Conservation (phyloP, 2,113 vertebrate species). For the Lanius ludovicianus region DNA sequence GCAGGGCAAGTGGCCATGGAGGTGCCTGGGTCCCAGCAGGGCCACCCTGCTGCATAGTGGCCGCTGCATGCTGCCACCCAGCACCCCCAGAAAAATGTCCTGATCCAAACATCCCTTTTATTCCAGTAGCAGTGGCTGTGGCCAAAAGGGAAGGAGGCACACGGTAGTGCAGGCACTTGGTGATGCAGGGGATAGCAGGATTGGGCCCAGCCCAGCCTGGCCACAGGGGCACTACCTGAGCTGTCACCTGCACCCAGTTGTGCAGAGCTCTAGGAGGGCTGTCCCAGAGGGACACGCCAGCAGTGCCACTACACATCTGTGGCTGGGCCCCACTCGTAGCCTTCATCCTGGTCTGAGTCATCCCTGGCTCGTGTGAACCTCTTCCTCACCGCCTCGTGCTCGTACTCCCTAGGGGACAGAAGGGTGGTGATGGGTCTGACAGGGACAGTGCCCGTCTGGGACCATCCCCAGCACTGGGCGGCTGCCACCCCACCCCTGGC, state of each 20-base stretch:
- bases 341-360: constrained; percentile 80
- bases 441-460: rapidly evolving
- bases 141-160: not conserved
- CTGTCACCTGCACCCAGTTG: too few species aligned
- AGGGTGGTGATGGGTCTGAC: not conserved
- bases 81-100: rapidly evolving
- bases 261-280: not conserved
- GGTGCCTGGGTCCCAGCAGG: not conserved
- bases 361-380: constrained; percentile 85
- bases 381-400: constrained; percentile 80
- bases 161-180: not conserved
- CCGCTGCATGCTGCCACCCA: not conserved
- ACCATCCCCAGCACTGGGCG: not conserved
- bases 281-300: not conserved
- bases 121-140: not conserved
- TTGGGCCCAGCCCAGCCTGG: not conserved
- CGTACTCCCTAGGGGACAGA: constrained; percentile 70
- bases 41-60: not conserved
- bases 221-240: not conserved
- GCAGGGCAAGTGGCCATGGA: rapidly evolving
- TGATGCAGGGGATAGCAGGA: not conserved
- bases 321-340: constrained; percentile 90
- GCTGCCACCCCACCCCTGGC: not conserved
- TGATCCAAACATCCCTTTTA: constrained; percentile 4
- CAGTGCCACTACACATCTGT: constrained; percentile 82